A percentile compares a stretch with the other conserved stretches of the same genome.
These are phyloP conservation scores for Euzophera pinguis DNA, from an alignment of 2,888 invertebrate species.

Conservation along the genomic window DNA sequence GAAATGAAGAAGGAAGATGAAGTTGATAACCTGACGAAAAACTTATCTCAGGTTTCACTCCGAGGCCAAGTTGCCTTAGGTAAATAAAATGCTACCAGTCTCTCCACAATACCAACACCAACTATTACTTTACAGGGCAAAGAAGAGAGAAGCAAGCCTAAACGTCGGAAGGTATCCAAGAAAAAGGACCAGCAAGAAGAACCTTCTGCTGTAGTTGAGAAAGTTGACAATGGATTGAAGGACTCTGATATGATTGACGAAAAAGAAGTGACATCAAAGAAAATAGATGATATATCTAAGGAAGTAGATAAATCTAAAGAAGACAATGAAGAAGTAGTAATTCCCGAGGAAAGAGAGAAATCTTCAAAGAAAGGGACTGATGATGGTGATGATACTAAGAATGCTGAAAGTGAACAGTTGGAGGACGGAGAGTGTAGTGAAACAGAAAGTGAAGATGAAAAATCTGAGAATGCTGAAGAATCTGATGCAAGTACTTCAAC, in stretches of 20 bases:
- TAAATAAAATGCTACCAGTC: slow-evolving; percentile 64
- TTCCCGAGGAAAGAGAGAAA: slow-evolving; percentile 12
- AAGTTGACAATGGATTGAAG: background rate
- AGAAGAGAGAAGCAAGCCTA: slow-evolving; percentile 46
- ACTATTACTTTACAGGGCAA: slow-evolving; percentile 71
- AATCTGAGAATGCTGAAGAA: slow-evolving; percentile 45
- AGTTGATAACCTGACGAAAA: slow-evolving; percentile 71
- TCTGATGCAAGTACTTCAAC: slow-evolving; percentile 61
- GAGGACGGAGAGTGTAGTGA: slow-evolving; percentile 86
- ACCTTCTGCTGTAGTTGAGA: background rate
- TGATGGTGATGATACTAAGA: slow-evolving; percentile 23
- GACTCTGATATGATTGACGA: background rate
- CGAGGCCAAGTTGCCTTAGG: slow-evolving; percentile 71
- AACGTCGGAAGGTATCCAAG: slow-evolving; percentile 39
- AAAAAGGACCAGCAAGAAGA: slow-evolving; percentile 24
- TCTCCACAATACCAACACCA: slow-evolving; percentile 61
- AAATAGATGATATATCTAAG: background rate
- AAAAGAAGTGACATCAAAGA: background rate
- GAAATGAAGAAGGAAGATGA: slow-evolving; percentile 51
- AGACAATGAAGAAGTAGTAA: background rate
- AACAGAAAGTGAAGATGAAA: slow-evolving; percentile 43
- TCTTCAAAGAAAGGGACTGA: slow-evolving; percentile 3
- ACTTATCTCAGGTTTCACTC: slow-evolving; percentile 74
- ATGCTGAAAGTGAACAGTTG: slow-evolving; percentile 35
- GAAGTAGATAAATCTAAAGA: background rate